Conservation (phyloP, 2,888 invertebrate genomes). For the Thelaira solivaga region DNA sequence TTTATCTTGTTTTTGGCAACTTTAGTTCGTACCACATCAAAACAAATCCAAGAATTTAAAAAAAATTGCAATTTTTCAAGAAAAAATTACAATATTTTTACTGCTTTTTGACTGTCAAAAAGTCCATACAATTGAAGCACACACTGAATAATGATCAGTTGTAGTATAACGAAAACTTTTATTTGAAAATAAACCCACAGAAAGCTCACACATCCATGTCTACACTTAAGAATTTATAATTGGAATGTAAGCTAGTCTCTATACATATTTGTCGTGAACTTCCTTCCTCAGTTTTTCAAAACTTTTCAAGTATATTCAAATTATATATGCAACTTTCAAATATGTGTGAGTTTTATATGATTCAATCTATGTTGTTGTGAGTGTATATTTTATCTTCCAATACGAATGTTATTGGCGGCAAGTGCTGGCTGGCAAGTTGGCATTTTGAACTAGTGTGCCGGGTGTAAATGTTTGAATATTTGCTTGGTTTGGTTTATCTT, state of each 20-base stretch:
- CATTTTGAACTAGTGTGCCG: slow-evolving; percentile 3
- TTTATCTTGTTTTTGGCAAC: slow-evolving; percentile 21
- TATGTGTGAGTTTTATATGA: slow-evolving; percentile 18
- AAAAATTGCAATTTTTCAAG: slow-evolving; percentile 44
- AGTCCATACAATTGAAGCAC: slow-evolving; percentile 45
- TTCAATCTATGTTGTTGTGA: neutral
- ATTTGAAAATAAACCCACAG: slow-evolving; percentile 18
- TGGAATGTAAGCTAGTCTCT: slow-evolving; percentile 11
- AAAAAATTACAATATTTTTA: slow-evolving; percentile 73
- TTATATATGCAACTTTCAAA: slow-evolving; percentile 52
- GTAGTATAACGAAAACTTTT: slow-evolving; percentile 26
- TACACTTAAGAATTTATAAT: slow-evolving; percentile 1
- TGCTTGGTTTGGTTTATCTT: slow-evolving; percentile 59
- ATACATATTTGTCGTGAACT: slow-evolving; percentile 59
- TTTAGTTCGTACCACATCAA: slow-evolving; percentile 56
- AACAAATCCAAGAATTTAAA: slow-evolving; percentile 37
- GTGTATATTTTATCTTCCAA: slow-evolving; percentile 31
- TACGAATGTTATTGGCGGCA: slow-evolving; percentile 47
- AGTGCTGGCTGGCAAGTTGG: slow-evolving; percentile 39
- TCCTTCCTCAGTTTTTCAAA: slow-evolving; percentile 60
- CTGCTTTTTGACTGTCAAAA: slow-evolving; percentile 63
- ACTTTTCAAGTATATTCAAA: slow-evolving; percentile 58
- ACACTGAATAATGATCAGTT: slow-evolving; percentile 44
- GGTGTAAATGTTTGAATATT: slow-evolving; percentile 31
- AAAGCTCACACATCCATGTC: slow-evolving; percentile 11